A percentile compares a stretch with the other conserved stretches of the same genome.
Conservation (phyloP, 2,797 vertebrate species). For the Taenioides sp. region DNA sequence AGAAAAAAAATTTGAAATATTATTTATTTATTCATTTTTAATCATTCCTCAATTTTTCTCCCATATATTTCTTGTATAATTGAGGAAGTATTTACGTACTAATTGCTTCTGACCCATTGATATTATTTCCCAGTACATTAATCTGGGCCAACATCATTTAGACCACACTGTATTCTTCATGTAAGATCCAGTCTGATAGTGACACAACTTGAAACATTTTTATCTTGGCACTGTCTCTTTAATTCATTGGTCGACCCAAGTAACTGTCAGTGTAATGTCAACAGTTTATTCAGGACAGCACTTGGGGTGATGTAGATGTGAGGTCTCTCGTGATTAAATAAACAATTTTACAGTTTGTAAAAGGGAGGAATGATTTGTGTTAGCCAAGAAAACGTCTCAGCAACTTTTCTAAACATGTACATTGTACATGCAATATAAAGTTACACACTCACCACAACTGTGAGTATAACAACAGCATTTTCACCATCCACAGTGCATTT, state of each 20-base stretch:
- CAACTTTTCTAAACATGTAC: too few relatives aligned
- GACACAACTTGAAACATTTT: background rate
- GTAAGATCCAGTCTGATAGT: background rate
- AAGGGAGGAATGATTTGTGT: background rate
- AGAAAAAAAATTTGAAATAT: too few relatives aligned
- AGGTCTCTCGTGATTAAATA: conserved; percentile 7
- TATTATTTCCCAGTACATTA: background rate
- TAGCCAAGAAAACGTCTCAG: background rate
- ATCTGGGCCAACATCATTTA: background rate
- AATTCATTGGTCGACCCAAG: background rate
- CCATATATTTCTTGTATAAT: too few relatives aligned
- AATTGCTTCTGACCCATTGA: background rate
- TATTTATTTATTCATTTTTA: too few relatives aligned
- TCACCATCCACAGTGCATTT: too few relatives aligned
- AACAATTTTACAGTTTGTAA: background rate
- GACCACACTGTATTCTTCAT: background rate
- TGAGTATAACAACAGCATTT: too few relatives aligned
- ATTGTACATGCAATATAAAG: too few relatives aligned
- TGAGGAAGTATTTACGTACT: background rate
- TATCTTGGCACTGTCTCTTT: background rate
- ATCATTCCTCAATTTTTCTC: too few relatives aligned
- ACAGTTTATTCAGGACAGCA: conserved; percentile 5
- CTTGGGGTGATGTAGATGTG: conserved; percentile 2
- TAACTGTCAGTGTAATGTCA: conserved; percentile 1
- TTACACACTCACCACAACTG: too few relatives aligned